Evolutionary conservation across 1,140 invertebrate genomes (phyloP).

Genomic region (silkworm (Bombyx mori)): DNA sequence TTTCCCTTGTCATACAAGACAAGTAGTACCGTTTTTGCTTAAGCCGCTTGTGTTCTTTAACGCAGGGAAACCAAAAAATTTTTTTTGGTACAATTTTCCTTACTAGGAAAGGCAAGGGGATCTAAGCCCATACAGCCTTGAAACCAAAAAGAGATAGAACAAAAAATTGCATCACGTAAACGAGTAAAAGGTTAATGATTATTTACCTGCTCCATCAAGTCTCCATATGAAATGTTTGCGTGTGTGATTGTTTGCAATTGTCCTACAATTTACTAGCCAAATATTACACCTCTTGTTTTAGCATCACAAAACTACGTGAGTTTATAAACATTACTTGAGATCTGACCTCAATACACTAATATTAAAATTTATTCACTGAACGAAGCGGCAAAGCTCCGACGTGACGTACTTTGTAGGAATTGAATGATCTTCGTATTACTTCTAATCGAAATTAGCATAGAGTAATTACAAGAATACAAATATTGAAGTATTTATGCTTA

Average conservation of each 20-base stretch:
- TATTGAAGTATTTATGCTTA: neutral
- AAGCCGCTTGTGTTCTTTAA: too few relatives aligned
- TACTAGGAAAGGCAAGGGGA: too few relatives aligned
- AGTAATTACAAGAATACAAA: neutral
- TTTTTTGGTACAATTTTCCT: too few relatives aligned
- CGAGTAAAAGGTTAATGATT: too few relatives aligned
- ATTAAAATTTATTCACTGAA: slow-evolving; percentile 38
- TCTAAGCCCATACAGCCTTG: too few relatives aligned
- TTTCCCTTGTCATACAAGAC: too few relatives aligned
- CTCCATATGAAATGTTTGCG: slow-evolving; percentile 25
- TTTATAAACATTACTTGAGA: slow-evolving; percentile 42
- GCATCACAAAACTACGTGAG: slow-evolving; percentile 34
- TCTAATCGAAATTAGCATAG: neutral
- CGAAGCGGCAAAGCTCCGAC: slow-evolving; percentile 33
- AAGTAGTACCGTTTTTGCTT: too few relatives aligned
- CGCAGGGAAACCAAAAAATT: too few relatives aligned
- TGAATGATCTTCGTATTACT: slow-evolving; percentile 20
- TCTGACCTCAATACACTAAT: slow-evolving; percentile 54
- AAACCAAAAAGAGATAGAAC: too few relatives aligned
- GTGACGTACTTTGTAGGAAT: slow-evolving; percentile 28
- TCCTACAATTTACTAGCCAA: slow-evolving; percentile 32
- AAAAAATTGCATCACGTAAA: too few relatives aligned
- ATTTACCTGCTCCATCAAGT: too few relatives aligned
- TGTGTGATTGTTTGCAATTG: slow-evolving; percentile 22
- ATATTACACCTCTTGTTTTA: slow-evolving; percentile 50